Evolutionary conservation across 2,113 vertebrate genomes (phyloP), one percentile per base, ranked within the genome.

Genomic region (Speoplatyrhinus poulsoni): DNA sequence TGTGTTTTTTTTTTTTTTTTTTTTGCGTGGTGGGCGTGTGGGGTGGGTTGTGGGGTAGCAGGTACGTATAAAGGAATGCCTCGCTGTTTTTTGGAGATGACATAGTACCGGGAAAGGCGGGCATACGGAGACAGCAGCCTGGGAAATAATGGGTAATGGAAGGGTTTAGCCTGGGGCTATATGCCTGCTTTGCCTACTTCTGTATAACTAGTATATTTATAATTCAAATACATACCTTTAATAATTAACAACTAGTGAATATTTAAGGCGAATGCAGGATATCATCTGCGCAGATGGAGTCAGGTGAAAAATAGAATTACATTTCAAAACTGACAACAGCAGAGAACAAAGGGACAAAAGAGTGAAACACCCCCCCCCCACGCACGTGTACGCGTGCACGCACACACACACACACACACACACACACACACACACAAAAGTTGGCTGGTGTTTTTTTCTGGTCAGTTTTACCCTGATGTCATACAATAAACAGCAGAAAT

Each of bases 191-290:
- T 98, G 96, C 96, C 97, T 99, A 98, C 96, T 98, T 95, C 96
- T 96, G 96, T 97, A 97, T 98, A 99, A 98, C 97, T 98, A 98
- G 97, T 98, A 99, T 98, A 99, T 99, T 98, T 98, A 98, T 99
- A 98, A 99, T 99, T 98, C 96, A 98, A 99, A 99, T 99, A 96
- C 97, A 97, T 97, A 98, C 96, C 95, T 98, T 99, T 96, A 99
- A 99, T 99, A 97, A 99, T 99, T 99, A 99, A 99, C 97, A 94
- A 92, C 94, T 88, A 92, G 94, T 93, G 94, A 95, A 96, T 98
- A 98, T 96, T 97, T 96, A 96, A 98, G 95, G 93, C 92, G 95
- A 96, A 97, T 94, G 94, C 94, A 91, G 93, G 93, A 94, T 95
- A 93, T 95, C 94, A 94, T 93, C 92, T 91, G 94, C 93, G 93